Conservation (phyloP, 2,113 vertebrate genomes). For the Leptosomus discolor region DNA sequence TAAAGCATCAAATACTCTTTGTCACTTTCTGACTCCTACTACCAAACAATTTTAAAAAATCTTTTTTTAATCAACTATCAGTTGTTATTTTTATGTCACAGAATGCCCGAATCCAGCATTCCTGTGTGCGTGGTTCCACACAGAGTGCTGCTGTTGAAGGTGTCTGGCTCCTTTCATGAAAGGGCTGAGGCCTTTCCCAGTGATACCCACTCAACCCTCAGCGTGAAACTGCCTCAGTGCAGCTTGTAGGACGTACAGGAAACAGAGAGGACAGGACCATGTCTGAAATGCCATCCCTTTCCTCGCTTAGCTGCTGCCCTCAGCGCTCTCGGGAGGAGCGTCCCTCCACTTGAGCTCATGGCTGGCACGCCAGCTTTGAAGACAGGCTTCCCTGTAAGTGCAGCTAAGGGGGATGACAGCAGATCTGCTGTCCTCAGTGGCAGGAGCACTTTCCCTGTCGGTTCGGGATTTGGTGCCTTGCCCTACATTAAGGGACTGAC, state of each 20-base stretch:
- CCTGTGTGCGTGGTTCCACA: not conserved
- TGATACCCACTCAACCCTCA: not conserved
- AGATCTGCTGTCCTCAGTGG: not conserved
- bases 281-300: not conserved
- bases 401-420: not conserved
- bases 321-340: fast-evolving
- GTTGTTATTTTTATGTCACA: not conserved
- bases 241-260: not conserved
- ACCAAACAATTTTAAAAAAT: not conserved
- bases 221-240: not conserved
- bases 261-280: not conserved
- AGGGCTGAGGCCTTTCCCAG: not conserved
- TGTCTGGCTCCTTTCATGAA: not conserved
- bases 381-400: not conserved
- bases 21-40: not conserved
- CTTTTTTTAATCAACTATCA: not conserved
- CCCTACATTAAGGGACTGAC: not conserved
- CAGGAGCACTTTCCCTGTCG: not conserved
- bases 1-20: not conserved
- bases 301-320: not conserved
- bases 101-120: not conserved
- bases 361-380: not conserved
- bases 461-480: not conserved
- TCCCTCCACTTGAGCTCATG: not conserved
- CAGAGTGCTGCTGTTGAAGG: not conserved